These are phyloP conservation scores for Ips typographus DNA, from an alignment of 1,140 invertebrate species.

Conservation along the genomic window DNA sequence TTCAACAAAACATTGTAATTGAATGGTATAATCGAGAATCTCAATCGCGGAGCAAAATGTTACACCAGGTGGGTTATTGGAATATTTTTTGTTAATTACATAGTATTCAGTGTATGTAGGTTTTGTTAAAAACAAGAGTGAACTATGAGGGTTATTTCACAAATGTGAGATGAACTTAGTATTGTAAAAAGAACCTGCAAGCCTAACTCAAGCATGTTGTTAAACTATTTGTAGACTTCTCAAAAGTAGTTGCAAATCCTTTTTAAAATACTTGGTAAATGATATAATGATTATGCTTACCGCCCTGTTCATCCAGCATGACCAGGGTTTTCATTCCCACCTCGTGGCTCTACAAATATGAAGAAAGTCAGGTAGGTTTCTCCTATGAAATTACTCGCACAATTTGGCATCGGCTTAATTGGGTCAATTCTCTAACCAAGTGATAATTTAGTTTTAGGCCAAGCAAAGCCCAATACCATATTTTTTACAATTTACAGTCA, in stretches of 20 bases:
- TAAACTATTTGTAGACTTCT: not conserved
- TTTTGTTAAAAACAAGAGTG: not conserved
- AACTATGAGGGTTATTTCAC: conserved; percentile 13
- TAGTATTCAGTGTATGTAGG: not conserved
- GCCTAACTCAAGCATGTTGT: not conserved
- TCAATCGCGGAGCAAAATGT: too few species aligned
- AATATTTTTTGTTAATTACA: not conserved
- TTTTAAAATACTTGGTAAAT: conserved; percentile 10
- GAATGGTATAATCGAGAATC: not conserved
- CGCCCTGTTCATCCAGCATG: conserved; percentile 94
- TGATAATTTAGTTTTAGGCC: too few species aligned
- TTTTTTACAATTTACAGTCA: too few species aligned
- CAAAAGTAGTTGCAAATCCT: conserved; percentile 23
- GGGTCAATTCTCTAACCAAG: too few species aligned
- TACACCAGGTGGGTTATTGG: too few species aligned
- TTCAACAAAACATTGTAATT: conserved; percentile 27
- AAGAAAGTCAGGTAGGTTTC: conserved; percentile 42
- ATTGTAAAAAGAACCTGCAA: conserved; percentile 19
- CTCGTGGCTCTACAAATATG: conserved; percentile 86
- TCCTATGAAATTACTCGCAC: not conserved
- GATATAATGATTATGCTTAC: conserved; percentile 67
- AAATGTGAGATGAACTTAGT: conserved; percentile 1
- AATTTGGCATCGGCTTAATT: conserved; percentile 10
- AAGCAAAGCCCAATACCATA: too few species aligned
- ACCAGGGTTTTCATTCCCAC: conserved; percentile 92